phyloP scores from a whole-genome alignment of 1,140 invertebrate genomes.

The Papilio helenus region DNA sequence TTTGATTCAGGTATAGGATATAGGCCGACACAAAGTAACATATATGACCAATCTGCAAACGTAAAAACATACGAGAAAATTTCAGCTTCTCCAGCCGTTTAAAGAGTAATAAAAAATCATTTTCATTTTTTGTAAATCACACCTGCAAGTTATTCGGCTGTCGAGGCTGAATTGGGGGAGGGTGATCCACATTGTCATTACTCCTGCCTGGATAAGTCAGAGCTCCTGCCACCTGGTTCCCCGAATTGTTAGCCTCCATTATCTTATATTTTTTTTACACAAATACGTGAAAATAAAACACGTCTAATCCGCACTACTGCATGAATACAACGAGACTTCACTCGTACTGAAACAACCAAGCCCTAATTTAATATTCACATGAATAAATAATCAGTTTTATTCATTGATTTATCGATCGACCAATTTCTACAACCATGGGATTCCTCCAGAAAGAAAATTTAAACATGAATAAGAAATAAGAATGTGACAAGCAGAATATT shows the following conservation, averaged over 20 bases:
- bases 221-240: slow-evolving; percentile 56
- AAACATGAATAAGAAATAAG: neutral
- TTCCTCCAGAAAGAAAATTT: neutral
- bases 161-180: slow-evolving; percentile 52
- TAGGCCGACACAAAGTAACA: too few relatives aligned
- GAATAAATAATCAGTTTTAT: neutral
- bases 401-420: neutral
- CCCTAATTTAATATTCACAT: neutral
- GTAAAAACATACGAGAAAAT: neutral
- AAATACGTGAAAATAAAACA: neutral
- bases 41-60: neutral
- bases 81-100: neutral
- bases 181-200: slow-evolving; percentile 42
- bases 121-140: neutral
- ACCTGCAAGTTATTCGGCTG: slow-evolving; percentile 70
- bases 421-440: slow-evolving; percentile 3
- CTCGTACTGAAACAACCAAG: neutral
- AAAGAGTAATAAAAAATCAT: too few relatives aligned
- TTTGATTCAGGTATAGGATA: too few relatives aligned
- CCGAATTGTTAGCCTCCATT: slow-evolving; percentile 62
- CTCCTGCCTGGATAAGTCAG: slow-evolving; percentile 53
- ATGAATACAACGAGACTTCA: neutral
- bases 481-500: slow-evolving; percentile 1
- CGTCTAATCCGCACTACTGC: neutral
- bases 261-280: neutral